Base-by-base conservation (phyloP, 1,140 invertebrate genomes). In the Fopius arisanus region DNA sequence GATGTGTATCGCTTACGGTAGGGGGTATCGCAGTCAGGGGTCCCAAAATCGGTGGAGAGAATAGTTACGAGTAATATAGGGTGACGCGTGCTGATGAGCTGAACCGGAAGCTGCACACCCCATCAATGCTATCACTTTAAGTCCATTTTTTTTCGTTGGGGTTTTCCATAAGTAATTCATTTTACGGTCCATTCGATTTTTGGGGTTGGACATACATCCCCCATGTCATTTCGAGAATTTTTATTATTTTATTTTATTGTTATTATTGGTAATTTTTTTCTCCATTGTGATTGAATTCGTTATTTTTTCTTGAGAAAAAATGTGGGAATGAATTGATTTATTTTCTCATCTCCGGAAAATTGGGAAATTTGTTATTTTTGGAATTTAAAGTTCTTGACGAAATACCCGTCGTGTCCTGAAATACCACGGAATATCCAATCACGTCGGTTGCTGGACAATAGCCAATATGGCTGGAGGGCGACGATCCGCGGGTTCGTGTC, bases 11-110 rank as follows among this genome's bases (percentile, higher is more conserved):
- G 78, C 80, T 85, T 83, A 82, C 83, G 70, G 67, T 71, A 81
- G 74, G 77, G 80, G 75, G 75, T 67, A 75, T 78, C 74, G 78
- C 84, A 83, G 83, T 85, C 63, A 79, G 71, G 51, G 62, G n/a
- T 69, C 16, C n/a, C 21, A 40, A 31, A 63, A 70, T 78, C 78
- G 82, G 81, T 81, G 83, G 83, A 85, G 85, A 84, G 83, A 80
- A 82, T 81, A 84, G 84, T 84, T 86, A 84, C 81, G 76, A 80
- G 77, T 84, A 83, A 84, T 85, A 81, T 74, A 78, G 80, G 81
- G 79, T 80, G 81, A 84, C 83, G 83, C 81, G 81, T 81, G 81
- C 76, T 81, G 83, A 85, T 84, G 81, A 84, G 79, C 80, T 78
- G 81, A 77, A 78, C 81, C 82, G 82, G 84, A 87, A 86, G 81